Percentiles rank a stretch among this genome's conserved stretches.
These are phyloP conservation scores for Spheniscus humboldti DNA, from an alignment of 2,797 vertebrate genomes.

Conservation along the genomic window DNA sequence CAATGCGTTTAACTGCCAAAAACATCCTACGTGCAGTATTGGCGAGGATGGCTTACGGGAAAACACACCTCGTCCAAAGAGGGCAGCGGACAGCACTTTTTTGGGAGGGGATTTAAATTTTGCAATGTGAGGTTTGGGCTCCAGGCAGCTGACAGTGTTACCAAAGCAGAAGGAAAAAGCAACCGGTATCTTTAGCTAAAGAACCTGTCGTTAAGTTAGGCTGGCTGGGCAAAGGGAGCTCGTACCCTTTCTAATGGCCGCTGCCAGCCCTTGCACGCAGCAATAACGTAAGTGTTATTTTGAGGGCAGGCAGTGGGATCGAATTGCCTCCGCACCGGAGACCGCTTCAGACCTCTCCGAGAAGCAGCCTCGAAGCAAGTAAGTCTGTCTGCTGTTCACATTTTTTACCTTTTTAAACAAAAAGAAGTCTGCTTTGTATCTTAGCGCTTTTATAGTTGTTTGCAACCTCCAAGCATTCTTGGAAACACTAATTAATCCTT, in stretches of 20 bases:
- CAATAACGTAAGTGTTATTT: neutral
- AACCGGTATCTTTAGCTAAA: neutral
- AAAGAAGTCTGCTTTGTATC: neutral
- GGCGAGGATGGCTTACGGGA: fast-evolving
- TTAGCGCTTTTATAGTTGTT: neutral
- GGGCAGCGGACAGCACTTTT: neutral
- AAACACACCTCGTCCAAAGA: neutral
- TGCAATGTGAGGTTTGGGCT: neutral
- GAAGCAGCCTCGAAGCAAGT: neutral
- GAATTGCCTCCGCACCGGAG: neutral
- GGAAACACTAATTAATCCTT: neutral
- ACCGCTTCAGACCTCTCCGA: neutral
- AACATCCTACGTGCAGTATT: fast-evolving
- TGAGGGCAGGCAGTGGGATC: neutral
- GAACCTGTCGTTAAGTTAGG: neutral
- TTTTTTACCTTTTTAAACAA: neutral
- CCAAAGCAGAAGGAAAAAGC: neutral
- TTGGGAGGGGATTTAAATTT: neutral
- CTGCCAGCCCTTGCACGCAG: neutral
- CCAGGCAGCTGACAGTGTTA: neutral
- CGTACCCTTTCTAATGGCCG: neutral
- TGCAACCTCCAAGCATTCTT: neutral
- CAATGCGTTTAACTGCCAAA: neutral
- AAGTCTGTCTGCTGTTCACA: neutral
- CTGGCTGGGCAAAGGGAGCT: neutral